phyloP scores from a whole-genome alignment of 2,797 vertebrate genomes.

The Pitangus sulphuratus region DNA sequence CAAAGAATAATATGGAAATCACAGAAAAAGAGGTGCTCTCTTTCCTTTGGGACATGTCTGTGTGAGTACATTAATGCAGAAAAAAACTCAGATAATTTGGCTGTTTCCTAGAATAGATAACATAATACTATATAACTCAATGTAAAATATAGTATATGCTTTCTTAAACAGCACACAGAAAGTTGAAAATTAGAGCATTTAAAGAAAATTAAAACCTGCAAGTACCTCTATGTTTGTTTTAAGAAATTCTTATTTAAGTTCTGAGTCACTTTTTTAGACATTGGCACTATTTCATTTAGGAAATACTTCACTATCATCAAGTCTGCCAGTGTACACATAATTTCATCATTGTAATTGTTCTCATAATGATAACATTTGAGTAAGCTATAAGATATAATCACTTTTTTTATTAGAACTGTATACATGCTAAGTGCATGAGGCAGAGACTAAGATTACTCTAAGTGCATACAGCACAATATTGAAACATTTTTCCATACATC shows the following conservation, averaged over 20 bases:
- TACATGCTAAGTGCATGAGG: neutral
- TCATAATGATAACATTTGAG: neutral
- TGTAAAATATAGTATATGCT: neutral
- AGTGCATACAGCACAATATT: neutral
- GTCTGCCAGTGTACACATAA: neutral
- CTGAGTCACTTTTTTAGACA: neutral
- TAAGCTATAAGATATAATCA: neutral
- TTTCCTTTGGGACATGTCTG: neutral
- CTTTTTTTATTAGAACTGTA: neutral
- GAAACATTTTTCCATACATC: neutral
- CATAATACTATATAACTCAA: neutral
- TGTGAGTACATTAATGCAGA: neutral
- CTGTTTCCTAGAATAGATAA: neutral
- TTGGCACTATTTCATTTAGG: neutral
- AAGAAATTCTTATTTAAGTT: neutral
- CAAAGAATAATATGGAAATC: neutral
- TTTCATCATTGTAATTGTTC: neutral
- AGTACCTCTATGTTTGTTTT: neutral
- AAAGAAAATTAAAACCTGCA: neutral
- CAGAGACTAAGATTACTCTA: neutral
- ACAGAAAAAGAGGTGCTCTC: rapidly evolving
- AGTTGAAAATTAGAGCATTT: neutral
- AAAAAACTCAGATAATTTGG: neutral
- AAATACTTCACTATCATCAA: neutral
- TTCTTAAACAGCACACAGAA: neutral